Evolutionary conservation across 1,140 invertebrate genomes (phyloP).

Genomic region (Sogatella furcifera): DNA sequence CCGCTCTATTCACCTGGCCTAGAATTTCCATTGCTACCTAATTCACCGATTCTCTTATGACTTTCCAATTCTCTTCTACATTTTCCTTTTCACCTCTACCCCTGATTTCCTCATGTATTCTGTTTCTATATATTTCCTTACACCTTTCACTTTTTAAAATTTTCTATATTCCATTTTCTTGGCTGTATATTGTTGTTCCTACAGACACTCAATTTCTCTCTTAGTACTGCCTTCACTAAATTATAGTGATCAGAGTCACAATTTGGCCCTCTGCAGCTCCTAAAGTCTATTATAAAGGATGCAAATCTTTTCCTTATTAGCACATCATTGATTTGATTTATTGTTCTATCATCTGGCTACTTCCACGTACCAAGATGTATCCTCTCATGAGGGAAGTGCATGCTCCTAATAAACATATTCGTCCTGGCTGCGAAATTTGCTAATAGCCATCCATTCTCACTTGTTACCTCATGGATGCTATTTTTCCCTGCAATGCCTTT

Average conservation of each 20-base stretch:
- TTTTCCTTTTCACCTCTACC: no score
- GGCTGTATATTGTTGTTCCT: no score
- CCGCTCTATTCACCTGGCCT: no score
- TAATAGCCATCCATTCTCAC: neutral
- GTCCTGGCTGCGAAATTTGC: neutral
- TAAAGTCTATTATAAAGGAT: neutral
- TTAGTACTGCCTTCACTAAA: neutral
- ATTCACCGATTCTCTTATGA: no score
- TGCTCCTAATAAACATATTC: neutral
- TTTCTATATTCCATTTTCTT: no score
- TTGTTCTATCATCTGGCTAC: neutral
- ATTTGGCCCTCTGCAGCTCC: neutral
- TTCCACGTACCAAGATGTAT: neutral
- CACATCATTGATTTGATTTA: neutral
- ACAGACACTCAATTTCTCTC: neutral
- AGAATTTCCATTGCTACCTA: no score
- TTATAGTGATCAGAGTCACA: neutral
- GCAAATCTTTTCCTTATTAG: neutral
- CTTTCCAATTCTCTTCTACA: no score
- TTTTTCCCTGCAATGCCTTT: neutral
- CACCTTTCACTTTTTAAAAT: no score
- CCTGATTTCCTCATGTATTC: no score
- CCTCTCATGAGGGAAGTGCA: neutral
- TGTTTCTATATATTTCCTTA: no score
- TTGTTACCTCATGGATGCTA: neutral